Evolutionary conservation across 2,888 invertebrate species (phyloP), one percentile per base, ranked within the genome.

Genomic region (Pogonocherus hispidulus): DNA sequence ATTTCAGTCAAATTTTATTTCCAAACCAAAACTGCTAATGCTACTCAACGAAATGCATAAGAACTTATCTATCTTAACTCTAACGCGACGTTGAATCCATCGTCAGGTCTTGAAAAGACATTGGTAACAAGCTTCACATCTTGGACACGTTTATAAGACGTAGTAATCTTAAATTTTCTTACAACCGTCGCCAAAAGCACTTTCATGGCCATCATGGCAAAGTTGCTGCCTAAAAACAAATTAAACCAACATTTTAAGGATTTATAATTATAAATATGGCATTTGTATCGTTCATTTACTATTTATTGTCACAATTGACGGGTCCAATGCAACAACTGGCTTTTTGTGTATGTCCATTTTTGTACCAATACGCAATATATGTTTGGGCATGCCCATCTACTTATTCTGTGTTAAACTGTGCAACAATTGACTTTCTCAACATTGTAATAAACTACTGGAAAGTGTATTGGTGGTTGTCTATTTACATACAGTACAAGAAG

Each of bases 21-120:
- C n/a, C n/a, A n/a, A n/a, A n/a, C n/a, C n/a, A n/a, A n/a, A n/a
- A n/a, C n/a, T n/a, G n/a, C n/a, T n/a, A n/a, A n/a, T n/a, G n/a
- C n/a, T n/a, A n/a, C n/a, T n/a, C n/a, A n/a, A n/a, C n/a, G n/a
- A n/a, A n/a, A n/a, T n/a, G 23, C 6, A 23, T 23, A 23, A 23
- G 6, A 3, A 23, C 6, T 4, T 23, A 23, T 4, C 11, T 54
- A 20, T 67, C 76, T 71, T 1, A 47, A 59, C 37, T 75, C 69
- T 16, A 80, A 64, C 11, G 71, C 62, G 14, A 81, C 60, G 62
- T 78, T 76, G 16, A 66, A 75, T 4, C 81, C 81, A 62, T 78
- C 57, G 44, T 68, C 71, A 1, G 80, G 77, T 56, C 77, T 75
- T 4, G 77, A 41, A 14, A 79, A 66, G 18, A 80, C 14, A 59